phyloP scores from a whole-genome alignment of 2,888 invertebrate genomes.

The Axea sp. region DNA sequence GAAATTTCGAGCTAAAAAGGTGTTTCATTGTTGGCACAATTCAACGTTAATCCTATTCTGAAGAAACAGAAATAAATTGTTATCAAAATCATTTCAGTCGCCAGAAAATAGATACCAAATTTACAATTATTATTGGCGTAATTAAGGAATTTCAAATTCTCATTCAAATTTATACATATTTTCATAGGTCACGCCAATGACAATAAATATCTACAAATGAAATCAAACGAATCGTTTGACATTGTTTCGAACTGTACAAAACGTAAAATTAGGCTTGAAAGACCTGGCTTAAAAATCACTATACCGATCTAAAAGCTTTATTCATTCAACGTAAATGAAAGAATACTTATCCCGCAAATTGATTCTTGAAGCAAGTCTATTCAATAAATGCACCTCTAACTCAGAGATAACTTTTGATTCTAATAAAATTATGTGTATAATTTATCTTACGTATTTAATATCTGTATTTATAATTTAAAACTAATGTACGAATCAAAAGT shows the following conservation, averaged over 20 bases:
- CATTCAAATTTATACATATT: too few relatives aligned
- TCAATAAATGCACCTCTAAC: conserved; percentile 24
- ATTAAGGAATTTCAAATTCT: too few relatives aligned
- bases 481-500: conserved; percentile 18
- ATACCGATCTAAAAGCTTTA: conserved; percentile 9
- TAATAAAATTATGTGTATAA: background rate
- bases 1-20: too few relatives aligned
- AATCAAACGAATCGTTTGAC: conserved; percentile 19
- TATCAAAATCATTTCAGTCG: conserved; percentile 11
- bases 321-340: conserved; percentile 34
- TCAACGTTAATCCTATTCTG: background rate
- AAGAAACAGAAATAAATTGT: background rate
- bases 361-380: conserved; percentile 7
- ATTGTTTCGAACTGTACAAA: conserved; percentile 6
- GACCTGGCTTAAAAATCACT: conserved; percentile 43
- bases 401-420: conserved; percentile 14
- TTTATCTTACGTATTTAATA: background rate
- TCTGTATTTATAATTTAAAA: too few relatives aligned
- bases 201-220: conserved; percentile 19
- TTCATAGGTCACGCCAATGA: background rate
- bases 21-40: conserved; percentile 9
- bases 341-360: conserved; percentile 7
- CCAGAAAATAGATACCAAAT: background rate
- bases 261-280: conserved; percentile 16
- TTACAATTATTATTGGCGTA: too few relatives aligned